Conservation (phyloP, 1,140 invertebrate genomes). For the Macrobrachium nipponense region DNA sequence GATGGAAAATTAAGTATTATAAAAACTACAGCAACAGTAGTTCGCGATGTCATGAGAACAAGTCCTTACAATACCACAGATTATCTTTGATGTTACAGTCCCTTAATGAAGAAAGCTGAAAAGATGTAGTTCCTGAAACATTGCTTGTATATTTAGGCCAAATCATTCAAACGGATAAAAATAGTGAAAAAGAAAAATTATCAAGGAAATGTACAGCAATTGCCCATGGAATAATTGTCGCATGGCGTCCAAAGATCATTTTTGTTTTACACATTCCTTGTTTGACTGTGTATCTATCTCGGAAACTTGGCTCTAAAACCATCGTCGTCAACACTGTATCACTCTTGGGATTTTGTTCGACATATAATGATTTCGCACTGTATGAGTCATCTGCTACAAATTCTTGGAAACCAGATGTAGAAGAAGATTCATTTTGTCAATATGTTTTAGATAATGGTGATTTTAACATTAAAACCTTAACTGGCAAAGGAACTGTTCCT, state of each 20-base stretch:
- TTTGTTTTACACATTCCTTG: neutral
- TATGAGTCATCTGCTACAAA: too few relatives aligned
- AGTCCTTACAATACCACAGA: too few relatives aligned
- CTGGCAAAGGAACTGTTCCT: too few relatives aligned
- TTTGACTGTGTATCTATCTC: slow-evolving; percentile 25
- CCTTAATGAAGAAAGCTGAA: slow-evolving; percentile 29
- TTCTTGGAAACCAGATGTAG: too few relatives aligned
- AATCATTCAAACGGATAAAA: slow-evolving; percentile 19
- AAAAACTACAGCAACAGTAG: slow-evolving; percentile 24
- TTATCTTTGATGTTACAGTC: slow-evolving; percentile 20
- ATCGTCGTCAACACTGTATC: too few relatives aligned
- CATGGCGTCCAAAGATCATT: slow-evolving; percentile 12
- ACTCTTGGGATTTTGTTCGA: too few relatives aligned
- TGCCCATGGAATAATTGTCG: slow-evolving; percentile 33
- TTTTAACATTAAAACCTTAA: too few relatives aligned
- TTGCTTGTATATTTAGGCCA: slow-evolving; percentile 20
- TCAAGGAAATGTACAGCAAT: slow-evolving; percentile 25
- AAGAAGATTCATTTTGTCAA: too few relatives aligned
- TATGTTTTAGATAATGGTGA: too few relatives aligned
- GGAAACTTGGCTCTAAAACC: slow-evolving; percentile 32
- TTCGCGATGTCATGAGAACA: slow-evolving; percentile 19
- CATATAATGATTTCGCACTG: too few relatives aligned
- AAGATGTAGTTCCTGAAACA: slow-evolving; percentile 35
- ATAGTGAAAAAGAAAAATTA: slow-evolving; percentile 28
- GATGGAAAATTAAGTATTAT: slow-evolving; percentile 27